Percentiles rank a stretch among this genome's conserved stretches.
Evolutionary conservation across 2,113 vertebrate species (phyloP).

Genomic region (Urocolius indicus): DNA sequence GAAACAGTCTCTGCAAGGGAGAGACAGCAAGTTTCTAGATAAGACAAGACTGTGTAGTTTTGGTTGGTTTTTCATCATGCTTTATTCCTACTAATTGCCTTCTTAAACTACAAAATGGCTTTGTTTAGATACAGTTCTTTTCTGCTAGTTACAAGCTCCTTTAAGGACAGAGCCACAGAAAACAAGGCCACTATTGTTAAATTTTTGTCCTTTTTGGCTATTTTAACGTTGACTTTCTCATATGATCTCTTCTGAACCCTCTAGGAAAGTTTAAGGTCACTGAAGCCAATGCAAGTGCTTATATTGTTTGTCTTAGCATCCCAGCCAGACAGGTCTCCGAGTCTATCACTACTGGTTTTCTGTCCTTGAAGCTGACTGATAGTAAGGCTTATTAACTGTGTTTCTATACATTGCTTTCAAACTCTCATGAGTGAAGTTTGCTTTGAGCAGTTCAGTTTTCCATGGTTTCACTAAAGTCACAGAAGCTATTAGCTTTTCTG

Average conservation of each 20-base stretch:
- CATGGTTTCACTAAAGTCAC: background rate
- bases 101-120: background rate
- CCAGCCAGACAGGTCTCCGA: background rate
- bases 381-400: background rate
- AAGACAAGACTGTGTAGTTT: background rate
- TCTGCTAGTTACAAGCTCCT: background rate
- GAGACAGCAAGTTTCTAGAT: background rate
- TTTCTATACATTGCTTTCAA: background rate
- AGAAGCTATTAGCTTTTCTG: background rate
- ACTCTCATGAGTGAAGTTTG: background rate
- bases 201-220: background rate
- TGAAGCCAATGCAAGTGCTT: background rate
- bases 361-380: background rate
- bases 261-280: background rate
- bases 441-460: background rate
- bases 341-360: background rate
- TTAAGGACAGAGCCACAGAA: background rate
- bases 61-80: background rate
- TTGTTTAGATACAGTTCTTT: background rate
- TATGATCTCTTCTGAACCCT: background rate
- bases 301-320: background rate
- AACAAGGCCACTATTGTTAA: background rate
- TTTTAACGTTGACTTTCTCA: background rate
- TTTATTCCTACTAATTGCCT: background rate
- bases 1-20: background rate